Base-by-base conservation (phyloP, 2,113 vertebrate genomes). In the Blennius ocellaris region DNA sequence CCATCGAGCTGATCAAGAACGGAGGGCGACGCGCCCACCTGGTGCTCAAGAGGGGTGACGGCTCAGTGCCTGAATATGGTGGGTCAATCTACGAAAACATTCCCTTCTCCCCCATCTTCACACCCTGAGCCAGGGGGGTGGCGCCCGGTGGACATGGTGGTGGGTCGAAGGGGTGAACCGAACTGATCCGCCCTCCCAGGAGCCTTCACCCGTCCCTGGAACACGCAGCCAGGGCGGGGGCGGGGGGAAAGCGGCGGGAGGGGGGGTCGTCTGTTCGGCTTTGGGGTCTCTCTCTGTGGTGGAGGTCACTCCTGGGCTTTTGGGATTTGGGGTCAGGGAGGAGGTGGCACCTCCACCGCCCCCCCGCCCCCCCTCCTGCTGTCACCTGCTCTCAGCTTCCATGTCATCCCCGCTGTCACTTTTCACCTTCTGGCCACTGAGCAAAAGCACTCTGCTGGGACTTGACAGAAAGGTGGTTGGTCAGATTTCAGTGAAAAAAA, bases 71-170 rank as follows among this genome's bases (percentile, higher is more conserved):
- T 54, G 98, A 99, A 98, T 99, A 99, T 99, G 98, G 98, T 99
- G 98, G 98, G 98, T 99, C 97, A 96, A 97, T 98, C 97, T 98
- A 97, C 95, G 97, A 99, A 97, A 99, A 97, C 95, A 94, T 97
- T 95, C 95, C 97, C 94, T 98, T 98, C 94, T 97, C 97, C 90
- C 95, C 97, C 94, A 96, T 96, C 96, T 96, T 99, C 97, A 98
- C 97, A 89, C 97, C 97, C 93, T 99, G 96, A 99, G 91, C 89
- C 87, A 86, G 93, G 74, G 94, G 92, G 21, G 21, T 30, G 21
- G 57, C 73, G 37, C 63, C 47, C 76, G 17, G 63, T 66, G 86
- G 83, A 83, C 80, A n/a, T n/a, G 68, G 80, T 81, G 88, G 86
- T 70, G 84, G 89, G 82, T 73, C 48, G 57, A 78, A 62, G 44